Evolutionary conservation across 2,797 vertebrate genomes (phyloP), one percentile per base, ranked within the genome.

Genomic region (Hephaestus fuliginosus): DNA sequence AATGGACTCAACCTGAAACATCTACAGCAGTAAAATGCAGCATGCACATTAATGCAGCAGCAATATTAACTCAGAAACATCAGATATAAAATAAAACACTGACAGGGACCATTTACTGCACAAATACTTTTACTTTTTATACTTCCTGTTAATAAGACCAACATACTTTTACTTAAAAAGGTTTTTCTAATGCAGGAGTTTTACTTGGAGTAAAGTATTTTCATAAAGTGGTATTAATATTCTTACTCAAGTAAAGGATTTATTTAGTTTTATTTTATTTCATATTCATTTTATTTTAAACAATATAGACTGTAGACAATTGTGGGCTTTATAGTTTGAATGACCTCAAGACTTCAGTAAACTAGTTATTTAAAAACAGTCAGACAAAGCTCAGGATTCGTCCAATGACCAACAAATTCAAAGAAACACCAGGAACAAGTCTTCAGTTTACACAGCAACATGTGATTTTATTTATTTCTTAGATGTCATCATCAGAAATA

Each of bases 391-490:
- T 43, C 6, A 43, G 14, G 13, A 60, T 46, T 57, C 7, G 7
- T 25, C 25, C 25, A 33, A 33, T 33, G 30, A 33, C 30, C 30
- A 33, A 33, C 30, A 33, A 33, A 33, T 33, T 33, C 30, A 33
- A 33, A 33, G 52, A 80, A 63, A 78, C 43, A 71, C 56, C 33
- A 67, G 30, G 12, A 62, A 17, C 52, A 66, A 10, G 52, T 55
- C 36, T 78, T 60, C 44, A 80, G 73, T 82, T 87, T 80, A 87
- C 90, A 92, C 86, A 90, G 91, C 86, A 90, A 89, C 75, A 80
- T 73, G 72, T 82, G 84, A 87, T 92, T 81, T 91, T 91, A 91
- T 92, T 92, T 18, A 74, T 88, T 81, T 85, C 41, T 81, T 48
- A 25, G 61, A 83, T 41, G 73, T 75, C 57, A 66, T 84, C 77